Evolutionary conservation across 2,888 invertebrate species (phyloP), one percentile per base, ranked within the genome.

Genomic region (Esperia sulphurella): DNA sequence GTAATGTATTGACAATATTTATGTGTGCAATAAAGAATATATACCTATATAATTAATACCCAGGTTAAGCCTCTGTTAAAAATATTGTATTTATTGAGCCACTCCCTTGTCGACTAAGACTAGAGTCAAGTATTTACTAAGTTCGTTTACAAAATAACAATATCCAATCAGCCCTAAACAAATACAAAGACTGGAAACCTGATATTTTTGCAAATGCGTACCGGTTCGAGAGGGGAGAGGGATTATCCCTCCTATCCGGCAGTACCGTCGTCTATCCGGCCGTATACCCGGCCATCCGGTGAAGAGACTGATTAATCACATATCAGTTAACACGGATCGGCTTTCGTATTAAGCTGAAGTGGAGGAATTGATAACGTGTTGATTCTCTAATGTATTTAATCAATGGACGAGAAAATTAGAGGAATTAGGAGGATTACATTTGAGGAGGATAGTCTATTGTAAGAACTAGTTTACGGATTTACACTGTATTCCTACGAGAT

Each of bases 321-420:
- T 78, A 79, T 79, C 78, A 76, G 75, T 68, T 78, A 73, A 69
- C 73, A 57, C 59, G 70, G 62, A 69, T 71, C 65, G 60, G 66
- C 65, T 71, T 70, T 65, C 73, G 63, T 66, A 61, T 63, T 64
- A 67, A 63, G 54, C 56, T 54, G 48, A 48, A 52, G 60, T 62
- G 59, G 59, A 61, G 65, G 35, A n/a, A 63, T 60, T 59, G 65
- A 72, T 69, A 66, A 68, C 58, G 64, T 61, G 62, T 58, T 57
- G 55, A 64, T 64, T 63, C 65, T 45, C 59, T 60, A 53, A 48
- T 52, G 38, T 50, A n/a, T 37, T 13, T n/a, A 13, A 14, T 39
- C 46, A 47, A 45, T 45, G 47, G 47, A 13, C 3, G 31, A 13
- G 50, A 44, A 44, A 47, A 50, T 45, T 40, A 37, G 46, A 46